phyloP scores from a whole-genome alignment of 2,113 vertebrate species.

The Sus scrofa region DNA sequence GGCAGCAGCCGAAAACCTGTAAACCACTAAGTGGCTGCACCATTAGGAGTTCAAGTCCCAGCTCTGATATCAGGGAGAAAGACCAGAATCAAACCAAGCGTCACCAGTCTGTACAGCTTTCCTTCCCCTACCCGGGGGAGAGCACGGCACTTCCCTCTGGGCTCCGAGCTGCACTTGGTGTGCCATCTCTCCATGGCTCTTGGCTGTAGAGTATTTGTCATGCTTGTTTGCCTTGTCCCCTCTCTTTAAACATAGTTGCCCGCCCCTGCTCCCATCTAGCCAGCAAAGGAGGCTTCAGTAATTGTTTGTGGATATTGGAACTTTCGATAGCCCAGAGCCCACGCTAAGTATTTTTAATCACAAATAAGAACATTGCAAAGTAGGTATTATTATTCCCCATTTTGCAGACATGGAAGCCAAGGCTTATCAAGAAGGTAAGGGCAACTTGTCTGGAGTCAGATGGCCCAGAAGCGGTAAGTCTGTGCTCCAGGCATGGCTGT shows the following conservation, averaged over 20 bases:
- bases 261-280: neutral
- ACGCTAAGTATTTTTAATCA: constrained; percentile 14
- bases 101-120: neutral
- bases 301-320: neutral
- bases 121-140: neutral
- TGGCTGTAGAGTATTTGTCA: neutral
- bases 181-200: neutral
- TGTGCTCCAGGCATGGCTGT: neutral
- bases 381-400: neutral
- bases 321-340: neutral
- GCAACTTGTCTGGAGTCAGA: neutral
- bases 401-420: neutral
- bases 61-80: constrained; percentile 8
- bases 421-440: neutral
- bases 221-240: neutral
- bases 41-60: neutral
- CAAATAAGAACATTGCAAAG: neutral
- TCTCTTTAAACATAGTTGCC: neutral
- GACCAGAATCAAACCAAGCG: neutral
- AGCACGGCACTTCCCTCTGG: neutral
- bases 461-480: neutral
- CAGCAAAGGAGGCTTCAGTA: neutral
- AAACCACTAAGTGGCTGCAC: neutral
- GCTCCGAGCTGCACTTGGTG: neutral
- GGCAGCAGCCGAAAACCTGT: neutral